Percentiles rank a stretch among this genome's conserved stretches.
Evolutionary conservation across 2,113 vertebrate species (phyloP).

Genomic region (Suncus etruscus): DNA sequence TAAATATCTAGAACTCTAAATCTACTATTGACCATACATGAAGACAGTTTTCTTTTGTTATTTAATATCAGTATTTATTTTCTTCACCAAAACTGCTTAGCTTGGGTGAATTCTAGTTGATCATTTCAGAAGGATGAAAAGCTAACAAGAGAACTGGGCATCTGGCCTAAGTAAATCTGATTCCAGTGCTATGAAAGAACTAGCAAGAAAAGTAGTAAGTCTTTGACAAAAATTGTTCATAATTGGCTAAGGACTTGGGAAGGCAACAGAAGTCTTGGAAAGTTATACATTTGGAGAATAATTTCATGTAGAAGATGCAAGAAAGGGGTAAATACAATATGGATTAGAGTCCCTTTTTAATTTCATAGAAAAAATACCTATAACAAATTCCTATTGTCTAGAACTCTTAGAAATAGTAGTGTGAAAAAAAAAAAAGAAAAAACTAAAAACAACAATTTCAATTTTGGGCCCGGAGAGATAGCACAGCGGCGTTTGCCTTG

Average conservation of each 20-base stretch:
- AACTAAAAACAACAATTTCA: too few relatives aligned
- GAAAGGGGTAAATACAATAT: conserved; percentile 75
- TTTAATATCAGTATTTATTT: conserved; percentile 77
- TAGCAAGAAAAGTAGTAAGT: conserved; percentile 87
- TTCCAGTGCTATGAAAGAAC: conserved; percentile 87
- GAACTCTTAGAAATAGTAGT: background rate
- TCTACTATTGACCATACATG: conserved; percentile 59
- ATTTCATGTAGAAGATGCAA: conserved; percentile 81
- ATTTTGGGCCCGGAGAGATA: too few relatives aligned
- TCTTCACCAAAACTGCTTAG: conserved; percentile 80
- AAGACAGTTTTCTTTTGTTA: conserved; percentile 72
- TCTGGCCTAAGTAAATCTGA: conserved; percentile 88
- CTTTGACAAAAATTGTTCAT: conserved; percentile 89
- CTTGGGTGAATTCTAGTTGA: conserved; percentile 76
- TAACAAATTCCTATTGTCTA: conserved; percentile 12
- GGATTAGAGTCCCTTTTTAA: conserved; percentile 76
- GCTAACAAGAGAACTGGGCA: conserved; percentile 87
- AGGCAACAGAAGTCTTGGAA: conserved; percentile 86
- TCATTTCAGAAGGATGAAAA: conserved; percentile 86
- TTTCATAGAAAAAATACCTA: conserved; percentile 72
- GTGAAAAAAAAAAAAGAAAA: conserved; percentile 40
- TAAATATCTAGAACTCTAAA: conserved; percentile 76
- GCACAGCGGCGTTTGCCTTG: too few relatives aligned
- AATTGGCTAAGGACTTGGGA: conserved; percentile 85
- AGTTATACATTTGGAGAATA: conserved; percentile 76